Base-by-base conservation (phyloP, 2,888 invertebrate species). In the Epirrhoe tristata region DNA sequence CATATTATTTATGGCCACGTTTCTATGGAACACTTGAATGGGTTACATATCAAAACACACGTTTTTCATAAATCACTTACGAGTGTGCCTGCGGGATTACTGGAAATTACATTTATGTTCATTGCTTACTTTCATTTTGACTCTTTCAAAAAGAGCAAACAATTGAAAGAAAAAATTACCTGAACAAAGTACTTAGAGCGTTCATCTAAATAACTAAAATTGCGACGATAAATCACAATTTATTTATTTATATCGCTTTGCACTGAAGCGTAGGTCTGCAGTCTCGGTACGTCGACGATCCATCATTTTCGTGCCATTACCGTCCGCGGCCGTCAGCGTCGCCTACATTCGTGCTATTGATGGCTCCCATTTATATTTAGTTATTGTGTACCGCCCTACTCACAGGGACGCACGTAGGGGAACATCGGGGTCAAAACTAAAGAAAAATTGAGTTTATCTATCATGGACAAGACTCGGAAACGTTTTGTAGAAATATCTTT, bases 231-330 rank as follows among this genome's bases (percentile, higher is more conserved):
- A 24, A 2, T 1, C 24, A 24, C 3, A 24, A 24, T 24, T 24
- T 24, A 24, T 12, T 43, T 43, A 12, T 43, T 12, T 12, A 10
- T 43, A 43, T 43, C 12, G 12, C 12, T 12, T 43, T 12, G 12
- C 12, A 4, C 12, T 43, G 5, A 10, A 43, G 39, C 12, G 12
- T 43, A 43, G 10, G 10, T 12, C 39, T 43, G 39, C 39, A 43
- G 39, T 10, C 39, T 43, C 12, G 4, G 10, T 8, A 10, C 8
- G n/a, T n/a, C 67, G 69, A 74, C 77, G 80, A 88, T 89, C 81
- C 78, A 88, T 89, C 88, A 89, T 85, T 81, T 84, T 84, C 86
- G 72, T 84, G 76, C 85, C 88, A 88, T 88, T 88, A 88, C 81
- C 79, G 78, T 76, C 78, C 64, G 65, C 57, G 58, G 58, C 34